Conservation (phyloP, 2,888 invertebrate species). For the Doris montereyensis region DNA sequence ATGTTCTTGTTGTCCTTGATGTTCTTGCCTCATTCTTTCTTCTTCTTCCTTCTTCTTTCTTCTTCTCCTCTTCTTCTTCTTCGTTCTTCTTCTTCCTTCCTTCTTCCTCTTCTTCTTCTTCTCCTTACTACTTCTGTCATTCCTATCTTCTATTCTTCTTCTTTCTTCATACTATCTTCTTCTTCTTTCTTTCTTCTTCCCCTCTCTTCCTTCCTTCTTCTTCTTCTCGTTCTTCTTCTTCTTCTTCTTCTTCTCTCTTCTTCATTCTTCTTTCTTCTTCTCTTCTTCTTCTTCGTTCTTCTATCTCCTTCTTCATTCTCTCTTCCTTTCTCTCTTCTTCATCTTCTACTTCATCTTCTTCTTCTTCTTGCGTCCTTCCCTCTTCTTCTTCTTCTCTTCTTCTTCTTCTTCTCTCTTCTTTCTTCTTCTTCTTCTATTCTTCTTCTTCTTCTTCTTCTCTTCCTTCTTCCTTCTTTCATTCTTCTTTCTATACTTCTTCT, state of each 20-base stretch:
- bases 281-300: slow-evolving; percentile 13
- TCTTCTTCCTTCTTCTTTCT: background rate
- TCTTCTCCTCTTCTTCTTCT: slow-evolving; percentile 6
- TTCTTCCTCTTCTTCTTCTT: slow-evolving; percentile 5
- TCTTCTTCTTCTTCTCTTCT: background rate
- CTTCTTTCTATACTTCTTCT: no score
- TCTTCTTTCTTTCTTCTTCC: background rate
- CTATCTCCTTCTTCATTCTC: background rate
- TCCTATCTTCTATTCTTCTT: background rate
- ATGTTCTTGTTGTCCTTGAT: no score
- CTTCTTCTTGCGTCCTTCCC: background rate
- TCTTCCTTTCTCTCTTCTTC: background rate
- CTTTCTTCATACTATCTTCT: background rate
- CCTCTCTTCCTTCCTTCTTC: background rate
- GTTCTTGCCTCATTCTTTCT: background rate
- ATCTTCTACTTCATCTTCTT: slow-evolving; percentile 14
- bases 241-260: slow-evolving; percentile 27
- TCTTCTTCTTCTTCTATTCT: background rate
- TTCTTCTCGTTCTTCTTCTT: slow-evolving; percentile 14
- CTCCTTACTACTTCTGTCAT: background rate
- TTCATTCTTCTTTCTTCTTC: slow-evolving; percentile 12
- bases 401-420: background rate
- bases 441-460: background rate
- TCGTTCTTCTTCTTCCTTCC: background rate
- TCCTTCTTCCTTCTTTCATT: background rate